Evolutionary conservation across 2,797 vertebrate genomes (phyloP), one percentile per base, ranked within the genome.

Genomic region (Benthosema pterotum): DNA sequence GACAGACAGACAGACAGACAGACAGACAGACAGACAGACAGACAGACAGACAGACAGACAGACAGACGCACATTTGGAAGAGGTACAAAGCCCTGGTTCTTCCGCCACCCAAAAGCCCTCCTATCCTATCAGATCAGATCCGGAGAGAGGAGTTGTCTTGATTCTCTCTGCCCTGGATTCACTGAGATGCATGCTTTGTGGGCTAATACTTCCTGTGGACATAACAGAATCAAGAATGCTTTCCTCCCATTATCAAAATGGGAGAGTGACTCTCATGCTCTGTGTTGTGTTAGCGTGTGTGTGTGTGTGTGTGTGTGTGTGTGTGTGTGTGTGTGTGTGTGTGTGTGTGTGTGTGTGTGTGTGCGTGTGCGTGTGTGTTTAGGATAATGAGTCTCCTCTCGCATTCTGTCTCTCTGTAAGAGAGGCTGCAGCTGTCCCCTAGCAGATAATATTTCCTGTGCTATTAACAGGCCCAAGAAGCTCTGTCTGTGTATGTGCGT

Each of bases 391-490:
- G 83, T 75, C 82, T 74, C 58, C 83, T 84, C 83, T 72, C 67
- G 73, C 72, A 83, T 83, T 84, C 81, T 78, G 78, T 85, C 83
- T 87, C 80, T 67, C 45, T 87, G 73, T 68, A 46, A n/a, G 78
- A 80, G 85, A 89, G 86, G 79, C 83, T 86, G 86, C 91, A 92
- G 89, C 91, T 91, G 91, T 90, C 88, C 87, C 77, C 70, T 45
- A 74, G 74, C 78, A 86, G 89, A 91, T 91, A 86, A 88, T 87
- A 87, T 92, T 91, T 89, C 91, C 85, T 72, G 78, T 49, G 52
- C 81, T 80, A 84, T 88, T 88, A 81, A 74, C 76, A 79, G 79
- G 71, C 79, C 76, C n/a, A n/a, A n/a, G n/a, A 60, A 59, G 65
- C 71, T 71, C 68, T 6, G 19, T 73, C 76, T 70, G 64, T 75